Base-by-base conservation (phyloP, 1,140 invertebrate genomes). In the Oscheius sp. region DNA sequence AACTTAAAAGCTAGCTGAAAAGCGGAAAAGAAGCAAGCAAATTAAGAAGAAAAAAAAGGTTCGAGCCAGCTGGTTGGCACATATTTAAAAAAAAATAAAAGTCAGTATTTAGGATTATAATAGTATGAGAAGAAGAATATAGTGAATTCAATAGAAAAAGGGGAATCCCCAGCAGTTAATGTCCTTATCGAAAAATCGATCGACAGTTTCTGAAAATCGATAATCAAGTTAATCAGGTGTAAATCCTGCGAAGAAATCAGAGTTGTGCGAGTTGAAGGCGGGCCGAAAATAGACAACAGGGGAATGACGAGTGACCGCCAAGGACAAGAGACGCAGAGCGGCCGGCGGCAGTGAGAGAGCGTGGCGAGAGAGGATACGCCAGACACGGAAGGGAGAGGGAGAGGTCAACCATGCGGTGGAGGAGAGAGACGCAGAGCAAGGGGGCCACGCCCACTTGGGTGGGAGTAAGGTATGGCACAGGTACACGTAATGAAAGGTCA, bases 311-410 rank as follows among this genome's bases (percentile, higher is more conserved):
- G 34, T 64, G 29, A 35, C 34, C 34, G 7, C 35, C 34, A 35
- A 61, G 58, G 58, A 1, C 29, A 23, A 36, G 61, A 64, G 61
- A 38, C 34, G 42, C 61, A 64, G 34, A 64, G n/a, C n/a, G 28
- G 23, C 49, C 7, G 49, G 7, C 23, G 7, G 28, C 49, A 13
- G 15, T 13, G 49, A 13, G 7, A 55, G 15, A 13, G 49, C 7
- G 4, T 55, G 15, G 15, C 15, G 15, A 55, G 49, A 55, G 49
- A 23, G 49, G 4, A 23, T 7, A 23, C 7, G 4, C 15, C 7
- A 26, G 7, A 55, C 38, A 59, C 28, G 20, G 32, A 45, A 38
- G 59, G 68, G 28, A 35, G 46, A 26, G 55, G 10, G 38, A 32
- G 10, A 26, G 35, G 36, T 49, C 15, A 67, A 28, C 23, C 34